Evolutionary conservation across 2,113 vertebrate genomes (phyloP), one percentile per base, ranked within the genome.

Genomic region (Cyanoderma ruficeps): DNA sequence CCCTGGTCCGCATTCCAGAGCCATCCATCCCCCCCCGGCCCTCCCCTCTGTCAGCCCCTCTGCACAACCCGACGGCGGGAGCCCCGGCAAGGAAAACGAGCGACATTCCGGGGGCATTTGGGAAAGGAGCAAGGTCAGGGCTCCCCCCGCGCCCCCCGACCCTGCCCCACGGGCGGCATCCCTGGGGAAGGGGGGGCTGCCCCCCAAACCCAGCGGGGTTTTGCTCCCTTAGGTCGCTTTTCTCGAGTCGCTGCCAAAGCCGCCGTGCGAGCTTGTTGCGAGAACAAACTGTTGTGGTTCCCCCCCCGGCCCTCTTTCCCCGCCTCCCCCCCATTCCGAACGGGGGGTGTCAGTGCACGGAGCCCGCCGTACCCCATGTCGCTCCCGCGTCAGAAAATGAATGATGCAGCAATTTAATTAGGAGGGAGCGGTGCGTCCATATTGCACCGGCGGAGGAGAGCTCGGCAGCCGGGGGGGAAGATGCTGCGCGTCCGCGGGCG

Each of bases 321-420:
- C 44, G 60, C 22, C 68, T 50, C 39, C 22, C 33, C 33, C 22
- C 15, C 3, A 2, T 24, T 59, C n/a, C 75, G 37, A 17, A 57
- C 37, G 72, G 76, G 53, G 93, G 76, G 57, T 39, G 71, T 39
- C 83, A 23, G 68, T 7, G 85, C 71, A 9, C 12, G 15, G 41
- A 37, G 69, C 83, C 78, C 3, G 81, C 74, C 30, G 83, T n/a
- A 50, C 87, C 93, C 83, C 67, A 42, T 77, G 83, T 57, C 39
- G 75, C 71, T 83, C 76, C 82, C 53, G 74, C 83, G 47, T 75
- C 96, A 83, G 83, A 64, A 94, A 95, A 94, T 69, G 83, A 94
- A 89, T 93, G 87, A 91, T 96, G 90, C 96, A 86, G 94, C 87
- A 47, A 67, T 95, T 94, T 90, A 92, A 94, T 92, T 85, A 89